phyloP scores from a whole-genome alignment of 2,888 invertebrate genomes.

The Euphydryas editha region DNA sequence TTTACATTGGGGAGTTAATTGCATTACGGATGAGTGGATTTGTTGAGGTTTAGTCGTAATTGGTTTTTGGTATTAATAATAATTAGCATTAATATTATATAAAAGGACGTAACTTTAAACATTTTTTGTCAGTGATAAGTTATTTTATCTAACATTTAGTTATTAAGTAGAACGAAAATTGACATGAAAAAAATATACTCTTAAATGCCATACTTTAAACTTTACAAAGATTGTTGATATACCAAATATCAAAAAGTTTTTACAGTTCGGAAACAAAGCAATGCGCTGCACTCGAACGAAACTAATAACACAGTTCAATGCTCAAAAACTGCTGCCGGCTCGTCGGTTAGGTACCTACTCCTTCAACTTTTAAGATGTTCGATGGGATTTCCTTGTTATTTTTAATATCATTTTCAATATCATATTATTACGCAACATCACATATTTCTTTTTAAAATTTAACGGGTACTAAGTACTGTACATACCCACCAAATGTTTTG shows the following conservation, averaged over 20 bases:
- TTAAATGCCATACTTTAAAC: not conserved
- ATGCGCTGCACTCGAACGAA: conserved; percentile 60
- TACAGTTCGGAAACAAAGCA: conserved; percentile 63
- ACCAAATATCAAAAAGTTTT: conserved; percentile 59
- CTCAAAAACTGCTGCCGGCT: conserved; percentile 67
- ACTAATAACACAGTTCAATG: conserved; percentile 61
- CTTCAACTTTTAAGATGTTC: conserved; percentile 60
- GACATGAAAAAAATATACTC: not conserved
- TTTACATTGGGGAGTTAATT: conserved; percentile 62
- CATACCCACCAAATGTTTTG: too few species aligned
- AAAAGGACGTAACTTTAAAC: conserved; percentile 14
- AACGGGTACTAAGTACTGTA: too few species aligned
- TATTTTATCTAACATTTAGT: not conserved
- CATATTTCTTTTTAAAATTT: too few species aligned
- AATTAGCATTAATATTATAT: conserved; percentile 36
- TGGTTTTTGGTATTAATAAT: conserved; percentile 46
- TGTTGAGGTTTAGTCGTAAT: conserved; percentile 60
- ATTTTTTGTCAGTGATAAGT: not conserved
- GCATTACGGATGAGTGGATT: conserved; percentile 67
- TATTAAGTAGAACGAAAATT: not conserved
- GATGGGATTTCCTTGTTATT: conserved; percentile 23
- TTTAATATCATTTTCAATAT: not conserved
- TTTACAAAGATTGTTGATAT: conserved; percentile 41
- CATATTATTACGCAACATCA: not conserved
- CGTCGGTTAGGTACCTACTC: conserved; percentile 50